phyloP scores from a whole-genome alignment of 1,140 invertebrate genomes.

The Nephotettix cincticeps region DNA sequence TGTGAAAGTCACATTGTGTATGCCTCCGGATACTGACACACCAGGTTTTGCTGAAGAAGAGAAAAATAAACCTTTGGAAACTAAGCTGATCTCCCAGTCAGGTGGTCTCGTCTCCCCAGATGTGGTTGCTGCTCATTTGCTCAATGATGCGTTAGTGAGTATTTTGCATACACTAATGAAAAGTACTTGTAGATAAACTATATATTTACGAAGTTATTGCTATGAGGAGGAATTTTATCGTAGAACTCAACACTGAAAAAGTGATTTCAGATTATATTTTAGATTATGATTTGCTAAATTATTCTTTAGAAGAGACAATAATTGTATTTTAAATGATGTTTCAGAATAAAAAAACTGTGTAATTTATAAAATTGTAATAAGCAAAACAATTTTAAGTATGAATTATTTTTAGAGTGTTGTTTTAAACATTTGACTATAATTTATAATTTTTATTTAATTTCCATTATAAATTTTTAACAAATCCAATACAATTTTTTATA shows the following conservation, averaged over 20 bases:
- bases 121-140: slow-evolving; percentile 73
- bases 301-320: not conserved
- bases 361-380: no score
- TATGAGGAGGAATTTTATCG: not conserved
- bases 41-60: slow-evolving; percentile 90
- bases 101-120: slow-evolving; percentile 76
- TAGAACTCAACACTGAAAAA: not conserved
- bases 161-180: not conserved
- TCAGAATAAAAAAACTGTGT: no score
- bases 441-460: no score
- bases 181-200: not conserved
- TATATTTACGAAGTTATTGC: not conserved
- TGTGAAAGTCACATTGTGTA: slow-evolving; percentile 81
- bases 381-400: no score
- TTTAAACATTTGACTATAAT: no score
- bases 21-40: slow-evolving; percentile 97
- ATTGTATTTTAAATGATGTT: not conserved
- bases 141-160: slow-evolving; percentile 79
- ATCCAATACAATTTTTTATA: no score
- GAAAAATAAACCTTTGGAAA: slow-evolving; percentile 83
- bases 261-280: not conserved
- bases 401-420: no score
- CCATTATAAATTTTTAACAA: no score
- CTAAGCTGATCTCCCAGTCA: slow-evolving; percentile 80
- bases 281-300: not conserved